Evolutionary conservation across 2,888 invertebrate genomes (phyloP), one percentile per base, ranked within the genome.

Genomic region (Synergus itoensis): DNA sequence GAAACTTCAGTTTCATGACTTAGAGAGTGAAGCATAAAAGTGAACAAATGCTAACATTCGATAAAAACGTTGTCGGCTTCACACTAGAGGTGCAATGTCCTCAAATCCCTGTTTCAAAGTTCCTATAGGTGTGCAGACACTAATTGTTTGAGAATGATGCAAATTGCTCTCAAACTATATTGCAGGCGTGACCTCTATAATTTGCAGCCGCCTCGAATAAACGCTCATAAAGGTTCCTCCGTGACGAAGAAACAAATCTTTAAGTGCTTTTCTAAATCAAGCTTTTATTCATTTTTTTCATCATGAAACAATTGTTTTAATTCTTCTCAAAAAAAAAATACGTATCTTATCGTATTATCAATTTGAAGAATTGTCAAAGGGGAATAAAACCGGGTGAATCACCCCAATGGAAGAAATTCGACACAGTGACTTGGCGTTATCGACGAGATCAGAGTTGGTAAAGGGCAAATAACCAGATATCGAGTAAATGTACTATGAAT

Each of bases 111-210:
- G 48, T 53, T 48, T 69, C 69, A 21, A 69, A 48, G 21, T 69
- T 53, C 69, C 48, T 69, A 53, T 69, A 69, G 45, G 48, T 45
- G 69, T 18, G 14, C 69, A 48, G 69, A 69, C 69, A 69, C 69
- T 69, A 69, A 69, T 69, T 69, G 45, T 69, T 69, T 28, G 69
- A 45, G 69, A 69, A 69, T 36, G 69, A 69, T 69, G 69, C 69
- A 69, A 69, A 69, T 69, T 69, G 69, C 69, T 45, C 69, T 21
- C 69, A 21, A 69, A 69, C 69, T 69, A 69, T 69, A 69, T 69
- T 48, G 48, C 48, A 69, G 69, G 28, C 69, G 69, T 69, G 69
- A 48, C 48, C 69, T 69, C 48, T 69, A 36, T 36, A 69, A 69
- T 69, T 69, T 69, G 48, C 48, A 69, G 69, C 69, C 69, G 69